phyloP scores from a whole-genome alignment of 2,797 vertebrate species.

The Platalea minor region DNA sequence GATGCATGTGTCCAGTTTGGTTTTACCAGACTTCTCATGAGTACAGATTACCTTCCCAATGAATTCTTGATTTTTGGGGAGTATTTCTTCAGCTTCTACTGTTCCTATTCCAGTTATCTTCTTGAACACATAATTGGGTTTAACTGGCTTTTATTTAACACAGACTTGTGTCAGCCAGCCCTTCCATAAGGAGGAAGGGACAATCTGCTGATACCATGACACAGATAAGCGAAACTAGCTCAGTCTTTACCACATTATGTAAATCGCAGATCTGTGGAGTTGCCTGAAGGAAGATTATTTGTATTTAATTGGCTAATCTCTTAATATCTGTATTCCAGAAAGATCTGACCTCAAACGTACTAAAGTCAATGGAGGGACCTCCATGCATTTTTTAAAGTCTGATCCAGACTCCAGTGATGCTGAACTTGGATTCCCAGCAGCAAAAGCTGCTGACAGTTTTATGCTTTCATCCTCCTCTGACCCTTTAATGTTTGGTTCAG shows the following conservation, averaged over 20 bases:
- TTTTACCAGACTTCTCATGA: not conserved
- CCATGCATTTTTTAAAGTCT: not conserved
- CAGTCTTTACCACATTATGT: not conserved
- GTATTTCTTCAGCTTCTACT: not conserved
- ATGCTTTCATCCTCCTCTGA: not conserved
- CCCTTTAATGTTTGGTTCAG: not conserved
- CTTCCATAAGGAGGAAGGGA: not conserved
- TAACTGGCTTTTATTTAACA: not conserved
- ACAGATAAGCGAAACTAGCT: slow-evolving; percentile 19
- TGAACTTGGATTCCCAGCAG: not conserved
- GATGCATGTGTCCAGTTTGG: not conserved
- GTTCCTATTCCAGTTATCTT: not conserved
- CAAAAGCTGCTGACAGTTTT: not conserved
- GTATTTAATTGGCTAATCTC: slow-evolving; percentile 20
- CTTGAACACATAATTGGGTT: not conserved
- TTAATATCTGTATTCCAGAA: not conserved
- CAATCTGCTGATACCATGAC: slow-evolving; percentile 14
- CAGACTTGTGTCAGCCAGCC: not conserved
- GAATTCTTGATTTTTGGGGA: not conserved
- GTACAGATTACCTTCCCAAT: not conserved
- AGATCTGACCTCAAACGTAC: not conserved
- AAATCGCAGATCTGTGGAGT: slow-evolving; percentile 13
- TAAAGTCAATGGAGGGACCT: not conserved
- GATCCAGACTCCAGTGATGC: not conserved
- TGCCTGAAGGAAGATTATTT: not conserved